Conservation (phyloP, 2,797 vertebrate species). For the Rhyacichthys aspro region DNA sequence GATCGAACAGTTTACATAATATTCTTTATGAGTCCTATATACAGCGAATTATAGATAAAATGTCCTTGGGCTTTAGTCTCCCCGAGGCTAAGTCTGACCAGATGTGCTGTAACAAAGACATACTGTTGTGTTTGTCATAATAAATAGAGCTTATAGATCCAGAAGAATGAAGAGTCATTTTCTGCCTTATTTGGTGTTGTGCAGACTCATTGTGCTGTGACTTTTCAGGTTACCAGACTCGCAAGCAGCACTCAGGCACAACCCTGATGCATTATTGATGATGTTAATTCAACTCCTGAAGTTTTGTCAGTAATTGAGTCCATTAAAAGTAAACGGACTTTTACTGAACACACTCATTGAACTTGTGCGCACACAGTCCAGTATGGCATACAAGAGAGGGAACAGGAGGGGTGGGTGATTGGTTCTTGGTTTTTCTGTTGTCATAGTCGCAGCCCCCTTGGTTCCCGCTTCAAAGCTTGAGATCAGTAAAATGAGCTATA, state of each 20-base stretch:
- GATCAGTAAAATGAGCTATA: constrained; percentile 22
- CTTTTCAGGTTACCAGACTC: constrained; percentile 5
- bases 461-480: constrained; percentile 27
- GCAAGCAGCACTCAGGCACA: constrained; percentile 9
- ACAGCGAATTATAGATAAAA: no score
- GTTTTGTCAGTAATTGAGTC: constrained; percentile 9
- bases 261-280: constrained; percentile 23
- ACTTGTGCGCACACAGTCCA: constrained; percentile 8
- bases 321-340: constrained; percentile 16
- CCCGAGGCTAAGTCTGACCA: neutral
- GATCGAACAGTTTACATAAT: no score
- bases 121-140: constrained; percentile 7
- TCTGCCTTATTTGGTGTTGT: constrained; percentile 11
- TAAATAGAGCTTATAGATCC: constrained; percentile 15
- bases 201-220: constrained; percentile 5
- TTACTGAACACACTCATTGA: constrained; percentile 1
- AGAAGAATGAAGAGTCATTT: constrained; percentile 6
- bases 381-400: neutral
- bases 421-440: constrained; percentile 13
- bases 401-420: constrained; percentile 8
- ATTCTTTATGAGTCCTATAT: no score
- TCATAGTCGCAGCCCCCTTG: constrained; percentile 5
- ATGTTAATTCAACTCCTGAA: constrained; percentile 15
- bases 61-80: no score
- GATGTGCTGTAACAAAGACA: constrained; percentile 4